Evolutionary conservation across 1,140 invertebrate species (phyloP).

Genomic region (Monomorium pharaonis): DNA sequence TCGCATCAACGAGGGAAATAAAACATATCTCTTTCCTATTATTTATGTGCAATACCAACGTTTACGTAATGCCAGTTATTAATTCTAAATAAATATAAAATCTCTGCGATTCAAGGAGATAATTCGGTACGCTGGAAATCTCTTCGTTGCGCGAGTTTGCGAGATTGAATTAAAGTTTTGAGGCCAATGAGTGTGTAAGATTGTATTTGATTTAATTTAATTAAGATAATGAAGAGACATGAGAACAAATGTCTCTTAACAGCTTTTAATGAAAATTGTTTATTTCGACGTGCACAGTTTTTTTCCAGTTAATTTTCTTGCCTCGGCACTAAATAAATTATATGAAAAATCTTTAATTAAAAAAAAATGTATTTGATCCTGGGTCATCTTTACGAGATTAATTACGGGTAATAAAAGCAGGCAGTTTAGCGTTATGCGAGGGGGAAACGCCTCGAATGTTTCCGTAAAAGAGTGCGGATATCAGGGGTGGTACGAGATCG

Average conservation of each 20-base stretch:
- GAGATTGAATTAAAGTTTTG: not conserved
- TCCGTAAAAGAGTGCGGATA: constrained; percentile 19
- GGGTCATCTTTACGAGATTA: not conserved
- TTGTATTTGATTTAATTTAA: not conserved
- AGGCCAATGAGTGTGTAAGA: not conserved
- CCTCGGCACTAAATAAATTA: not conserved
- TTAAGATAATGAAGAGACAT: not conserved
- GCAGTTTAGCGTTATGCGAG: not conserved
- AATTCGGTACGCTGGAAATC: not conserved
- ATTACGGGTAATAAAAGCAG: constrained; percentile 2
- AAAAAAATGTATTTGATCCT: not conserved
- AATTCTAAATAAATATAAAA: constrained; percentile 4
- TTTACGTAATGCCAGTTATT: not conserved
- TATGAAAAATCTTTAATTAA: not conserved
- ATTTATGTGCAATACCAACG: not conserved
- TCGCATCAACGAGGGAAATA: not conserved
- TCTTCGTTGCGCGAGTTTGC: not conserved
- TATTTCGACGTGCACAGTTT: not conserved
- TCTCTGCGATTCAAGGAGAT: not conserved
- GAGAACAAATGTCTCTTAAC: not conserved
- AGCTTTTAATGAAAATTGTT: not conserved
- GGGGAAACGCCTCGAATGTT: not conserved
- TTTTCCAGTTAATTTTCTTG: not conserved
- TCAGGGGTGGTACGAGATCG: constrained; percentile 37
- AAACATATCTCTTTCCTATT: not conserved